Conservation (phyloP, 2,888 invertebrate genomes). For the Diploptera punctata region DNA sequence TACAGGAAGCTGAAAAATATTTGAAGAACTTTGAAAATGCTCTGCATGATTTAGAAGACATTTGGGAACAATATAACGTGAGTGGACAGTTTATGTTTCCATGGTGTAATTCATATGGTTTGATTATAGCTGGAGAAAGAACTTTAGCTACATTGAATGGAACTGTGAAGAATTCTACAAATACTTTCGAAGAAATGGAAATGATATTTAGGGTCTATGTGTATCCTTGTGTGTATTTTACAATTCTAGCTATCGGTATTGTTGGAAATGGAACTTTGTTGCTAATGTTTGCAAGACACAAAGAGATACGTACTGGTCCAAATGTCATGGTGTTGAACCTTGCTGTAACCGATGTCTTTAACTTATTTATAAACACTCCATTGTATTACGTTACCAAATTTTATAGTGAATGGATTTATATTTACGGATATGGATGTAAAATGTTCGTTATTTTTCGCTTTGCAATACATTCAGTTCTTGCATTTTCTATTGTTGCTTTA, state of each 20-base stretch:
- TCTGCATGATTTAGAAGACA: background rate
- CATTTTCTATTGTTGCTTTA: background rate
- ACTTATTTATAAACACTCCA: background rate
- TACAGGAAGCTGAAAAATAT: background rate
- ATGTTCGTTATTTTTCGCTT: background rate
- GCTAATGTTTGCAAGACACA: background rate
- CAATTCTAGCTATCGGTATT: background rate
- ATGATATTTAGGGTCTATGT: background rate
- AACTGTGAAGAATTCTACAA: too few species aligned
- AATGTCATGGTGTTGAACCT: constrained; percentile 20
- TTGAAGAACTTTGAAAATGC: background rate
- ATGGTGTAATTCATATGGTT: background rate
- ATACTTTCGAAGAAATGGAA: background rate
- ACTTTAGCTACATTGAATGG: too few species aligned
- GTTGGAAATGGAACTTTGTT: background rate
- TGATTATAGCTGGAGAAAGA: too few species aligned
- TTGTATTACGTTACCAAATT: constrained; percentile 15
- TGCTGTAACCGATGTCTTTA: background rate
- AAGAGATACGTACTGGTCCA: background rate
- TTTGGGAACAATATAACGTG: background rate
- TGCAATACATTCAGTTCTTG: background rate
- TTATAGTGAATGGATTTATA: background rate
- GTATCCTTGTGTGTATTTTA: background rate
- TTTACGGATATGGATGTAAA: background rate
- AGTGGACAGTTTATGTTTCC: background rate